phyloP scores from a whole-genome alignment of 30 jellyfish, hydroid and myxozoan species.

The Mastigias papua region DNA sequence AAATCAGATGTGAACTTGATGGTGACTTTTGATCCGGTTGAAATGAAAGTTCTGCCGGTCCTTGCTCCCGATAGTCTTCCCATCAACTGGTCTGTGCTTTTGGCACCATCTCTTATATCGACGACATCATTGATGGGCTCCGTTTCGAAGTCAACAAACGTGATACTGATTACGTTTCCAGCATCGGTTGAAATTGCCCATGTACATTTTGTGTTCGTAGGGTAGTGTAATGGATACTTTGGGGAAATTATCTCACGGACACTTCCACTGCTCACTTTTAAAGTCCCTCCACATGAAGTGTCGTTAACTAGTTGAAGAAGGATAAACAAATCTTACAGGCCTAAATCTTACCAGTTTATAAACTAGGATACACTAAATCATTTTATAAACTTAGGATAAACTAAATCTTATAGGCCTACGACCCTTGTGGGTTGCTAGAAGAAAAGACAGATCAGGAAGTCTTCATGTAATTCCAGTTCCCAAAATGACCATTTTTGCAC shows the following conservation, averaged over 20 bases:
- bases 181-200: slow-evolving; percentile 79
- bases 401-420: no score
- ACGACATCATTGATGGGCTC: slow-evolving; percentile 82
- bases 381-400: no score
- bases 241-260: slow-evolving; percentile 78
- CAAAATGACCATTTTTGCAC: no score
- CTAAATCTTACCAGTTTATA: slow-evolving; percentile 78
- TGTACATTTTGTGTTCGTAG: slow-evolving; percentile 72
- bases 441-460: no score
- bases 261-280: slow-evolving; percentile 37
- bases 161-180: slow-evolving; percentile 60
- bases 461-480: no score
- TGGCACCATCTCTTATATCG: slow-evolving; percentile 80
- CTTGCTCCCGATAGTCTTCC: slow-evolving; percentile 71
- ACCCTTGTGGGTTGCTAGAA: no score
- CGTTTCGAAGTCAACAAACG: slow-evolving; percentile 83
- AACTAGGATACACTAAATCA: no score
- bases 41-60: slow-evolving; percentile 28
- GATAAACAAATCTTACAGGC: slow-evolving; percentile 69
- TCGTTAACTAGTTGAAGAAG: not conserved
- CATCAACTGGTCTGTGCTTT: slow-evolving; percentile 54
- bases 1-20: slow-evolving; percentile 79
- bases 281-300: slow-evolving; percentile 64
- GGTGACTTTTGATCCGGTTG: slow-evolving; percentile 65
- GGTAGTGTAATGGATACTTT: slow-evolving; percentile 79